Evolutionary conservation across 2,113 vertebrate genomes (phyloP).

Genomic region (Crypturellus undulatus): DNA sequence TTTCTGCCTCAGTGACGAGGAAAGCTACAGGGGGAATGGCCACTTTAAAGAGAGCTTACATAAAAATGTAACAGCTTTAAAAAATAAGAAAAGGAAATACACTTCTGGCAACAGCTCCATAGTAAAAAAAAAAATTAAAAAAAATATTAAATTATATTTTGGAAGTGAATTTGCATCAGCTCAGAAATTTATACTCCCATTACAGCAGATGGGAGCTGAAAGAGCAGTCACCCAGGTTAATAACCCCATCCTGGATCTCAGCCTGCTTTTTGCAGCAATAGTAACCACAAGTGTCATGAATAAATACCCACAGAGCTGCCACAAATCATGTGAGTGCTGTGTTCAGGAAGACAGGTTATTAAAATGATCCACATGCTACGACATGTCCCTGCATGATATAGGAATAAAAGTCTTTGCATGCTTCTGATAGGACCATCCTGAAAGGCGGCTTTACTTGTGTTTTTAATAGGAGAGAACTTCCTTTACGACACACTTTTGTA

Average conservation of each 20-base stretch:
- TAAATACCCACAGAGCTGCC: background rate
- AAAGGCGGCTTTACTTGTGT: background rate
- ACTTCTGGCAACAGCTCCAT: background rate
- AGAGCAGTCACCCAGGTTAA: background rate
- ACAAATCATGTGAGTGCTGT: background rate
- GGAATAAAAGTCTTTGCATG: background rate
- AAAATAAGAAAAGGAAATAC: background rate
- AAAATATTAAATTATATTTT: background rate
- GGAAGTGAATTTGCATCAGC: background rate
- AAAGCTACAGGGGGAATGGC: background rate
- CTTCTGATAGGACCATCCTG: background rate
- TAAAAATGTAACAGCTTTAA: background rate
- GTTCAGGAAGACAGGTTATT: background rate
- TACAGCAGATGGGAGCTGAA: background rate
- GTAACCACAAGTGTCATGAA: background rate
- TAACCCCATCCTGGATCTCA: background rate
- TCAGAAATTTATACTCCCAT: slow-evolving; percentile 1
- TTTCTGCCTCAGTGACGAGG: background rate
- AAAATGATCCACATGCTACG: background rate
- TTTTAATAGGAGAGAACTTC: background rate
- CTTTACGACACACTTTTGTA: background rate
- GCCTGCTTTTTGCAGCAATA: background rate
- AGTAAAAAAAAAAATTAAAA: background rate
- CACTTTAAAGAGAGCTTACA: background rate
- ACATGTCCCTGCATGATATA: rapidly evolving